Evolutionary conservation across 2,888 invertebrate species (phyloP).

Genomic region (Diogma glabrata): DNA sequence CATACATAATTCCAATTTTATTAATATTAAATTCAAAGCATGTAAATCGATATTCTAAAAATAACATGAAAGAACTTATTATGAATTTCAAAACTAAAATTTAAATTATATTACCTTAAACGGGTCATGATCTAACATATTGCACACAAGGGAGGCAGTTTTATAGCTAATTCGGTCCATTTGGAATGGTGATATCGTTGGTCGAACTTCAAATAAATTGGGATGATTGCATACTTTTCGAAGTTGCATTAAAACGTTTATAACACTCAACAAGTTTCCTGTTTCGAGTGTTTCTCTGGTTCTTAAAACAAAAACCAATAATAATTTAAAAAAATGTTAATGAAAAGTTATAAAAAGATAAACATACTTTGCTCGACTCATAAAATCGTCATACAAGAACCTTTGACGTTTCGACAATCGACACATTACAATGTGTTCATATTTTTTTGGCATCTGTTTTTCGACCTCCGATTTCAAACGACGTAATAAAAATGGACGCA

Average conservation of each 20-base stretch:
- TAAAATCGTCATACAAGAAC: conserved; percentile 97
- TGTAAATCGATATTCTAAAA: conserved; percentile 53
- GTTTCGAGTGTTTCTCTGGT: conserved; percentile 86
- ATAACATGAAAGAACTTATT: conserved; percentile 21
- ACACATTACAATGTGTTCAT: conserved; percentile 90
- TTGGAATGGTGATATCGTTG: conserved; percentile 88
- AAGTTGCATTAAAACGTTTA: conserved; percentile 94
- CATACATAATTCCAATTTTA: conserved; percentile 54
- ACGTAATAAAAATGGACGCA: conserved; percentile 85
- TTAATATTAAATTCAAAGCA: conserved; percentile 49
- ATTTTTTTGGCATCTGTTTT: conserved; percentile 94
- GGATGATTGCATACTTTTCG: conserved; percentile 98
- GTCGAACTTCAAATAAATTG: conserved; percentile 92
- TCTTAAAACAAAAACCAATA: conserved; percentile 39
- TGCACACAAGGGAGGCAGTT: conserved; percentile 61
- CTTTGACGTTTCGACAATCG: conserved; percentile 91
- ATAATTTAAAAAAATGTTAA: background rate
- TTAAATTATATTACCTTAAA: conserved; percentile 46
- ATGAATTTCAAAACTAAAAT: conserved; percentile 17
- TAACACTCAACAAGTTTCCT: conserved; percentile 89
- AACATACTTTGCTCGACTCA: conserved; percentile 85
- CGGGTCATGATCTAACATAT: conserved; percentile 59
- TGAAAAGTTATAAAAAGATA: conserved; percentile 17
- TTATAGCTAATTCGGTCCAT: conserved; percentile 61
- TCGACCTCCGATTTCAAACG: conserved; percentile 91